Base-by-base conservation (phyloP, 2,113 vertebrate genomes). In the Thermophis baileyi region DNA sequence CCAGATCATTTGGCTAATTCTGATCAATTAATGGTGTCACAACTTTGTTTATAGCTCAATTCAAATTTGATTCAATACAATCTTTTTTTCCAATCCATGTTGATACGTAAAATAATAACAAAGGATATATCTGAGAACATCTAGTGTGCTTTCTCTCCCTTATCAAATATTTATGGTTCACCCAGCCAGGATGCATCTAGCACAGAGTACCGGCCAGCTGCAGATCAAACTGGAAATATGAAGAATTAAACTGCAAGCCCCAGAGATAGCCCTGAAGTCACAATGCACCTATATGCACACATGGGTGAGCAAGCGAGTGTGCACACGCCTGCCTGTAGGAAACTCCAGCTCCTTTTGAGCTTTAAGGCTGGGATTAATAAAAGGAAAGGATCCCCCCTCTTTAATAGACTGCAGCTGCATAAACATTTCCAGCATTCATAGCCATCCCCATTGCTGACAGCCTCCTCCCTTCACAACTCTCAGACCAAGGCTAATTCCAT, bases 371-470 rank as follows among this genome's bases (percentile, higher is more conserved):
- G 96, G 96, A 97, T 97, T 97, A 96, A 97, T 96, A 96, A 97
- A 93, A 93, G 69, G 92, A 95, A 93, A 14, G 74, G 94, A 95
- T 95, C 94, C 94, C 94, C 95, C 94, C 94, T 95, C 95, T 94
- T 96, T 97, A 96, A 97, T 97, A 94, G 97, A 93, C 96, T 97
- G 96, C 97, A 97, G 97, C 97, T 97, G 97, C 96, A 97, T 95
- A 97, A 97, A 97, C 97, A 97, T 97, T 97, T 97, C 97, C 97
- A 95, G 96, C 96, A 96, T 96, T 96, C 97, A 97, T 96, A 95
- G 94, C 88, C 93, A 53, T 51, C 91, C 12, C 93, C 46, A 93
- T 91, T 88, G 90, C 93, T 89, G 35, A 51, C 69, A 94, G 96
- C 95, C 92, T 69, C 94, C 96, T 95, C 96, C 93, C 95, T 1